phyloP scores from a whole-genome alignment of 2,888 invertebrate species.

The Smittia sp. region DNA sequence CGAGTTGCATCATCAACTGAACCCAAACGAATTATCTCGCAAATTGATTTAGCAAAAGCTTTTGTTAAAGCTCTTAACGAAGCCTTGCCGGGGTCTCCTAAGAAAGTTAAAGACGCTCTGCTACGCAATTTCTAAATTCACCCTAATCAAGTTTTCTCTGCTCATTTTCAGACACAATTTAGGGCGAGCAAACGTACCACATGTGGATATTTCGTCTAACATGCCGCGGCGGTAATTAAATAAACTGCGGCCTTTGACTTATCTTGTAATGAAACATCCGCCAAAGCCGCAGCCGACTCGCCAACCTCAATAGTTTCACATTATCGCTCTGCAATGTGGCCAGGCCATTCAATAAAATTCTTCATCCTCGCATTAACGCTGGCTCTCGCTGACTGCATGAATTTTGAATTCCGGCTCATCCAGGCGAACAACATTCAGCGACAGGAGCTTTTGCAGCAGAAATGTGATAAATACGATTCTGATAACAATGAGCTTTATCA shows the following conservation, averaged over 20 bases:
- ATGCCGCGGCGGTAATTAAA: slow-evolving; percentile 14
- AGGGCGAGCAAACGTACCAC: not conserved
- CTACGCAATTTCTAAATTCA: no score
- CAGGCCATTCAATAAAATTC: not conserved
- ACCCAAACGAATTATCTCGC: no score
- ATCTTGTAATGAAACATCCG: slow-evolving; percentile 9
- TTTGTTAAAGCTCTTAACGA: no score
- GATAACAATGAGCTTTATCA: slow-evolving; percentile 45
- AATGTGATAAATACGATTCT: slow-evolving; percentile 54
- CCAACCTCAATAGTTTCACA: no score
- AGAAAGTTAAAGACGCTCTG: no score
- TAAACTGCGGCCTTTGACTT: slow-evolving; percentile 9
- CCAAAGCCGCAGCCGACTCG: not conserved
- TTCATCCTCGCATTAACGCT: not conserved
- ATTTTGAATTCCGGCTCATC: slow-evolving; percentile 50
- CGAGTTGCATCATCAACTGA: no score
- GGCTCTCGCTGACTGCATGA: not conserved
- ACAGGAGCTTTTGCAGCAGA: slow-evolving; percentile 61
- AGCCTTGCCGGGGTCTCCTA: no score
- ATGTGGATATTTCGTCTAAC: not conserved
- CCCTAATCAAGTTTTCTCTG: not conserved
- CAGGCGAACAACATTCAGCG: slow-evolving; percentile 63
- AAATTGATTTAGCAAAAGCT: no score
- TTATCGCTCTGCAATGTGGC: not conserved
- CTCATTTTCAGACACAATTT: not conserved